Base-by-base conservation (phyloP, 1,140 invertebrate genomes). In the Battus philenor region DNA sequence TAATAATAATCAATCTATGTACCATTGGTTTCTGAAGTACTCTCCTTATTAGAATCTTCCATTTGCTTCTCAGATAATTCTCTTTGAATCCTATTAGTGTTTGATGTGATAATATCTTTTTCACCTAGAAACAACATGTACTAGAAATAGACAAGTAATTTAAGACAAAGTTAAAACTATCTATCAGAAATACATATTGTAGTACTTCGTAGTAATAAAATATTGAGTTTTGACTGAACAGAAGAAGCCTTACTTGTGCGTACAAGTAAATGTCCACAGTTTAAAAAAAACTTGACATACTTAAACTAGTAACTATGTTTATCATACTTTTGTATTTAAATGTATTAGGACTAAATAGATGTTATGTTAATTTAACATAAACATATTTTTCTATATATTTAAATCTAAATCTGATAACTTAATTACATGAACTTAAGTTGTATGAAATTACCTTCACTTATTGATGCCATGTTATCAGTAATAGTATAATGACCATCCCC, bases 401-500 rank as follows among this genome's bases (percentile, higher is more conserved):
- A n/a, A n/a, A n/a, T n/a, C n/a, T n/a, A n/a, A 22, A 22, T 22
- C 20, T 7, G 7, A 3, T 22, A 4, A 4, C 7, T 4, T 22
- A 22, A 22, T 22, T 22, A 7, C 7, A 22, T 7, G 7, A 22
- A 22, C 7, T 4, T 22, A 22, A 22, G 20, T 22, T 22, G 7
- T 22, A 22, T 16, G 17, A 26, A 27, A 13, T 26, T 39, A 39
- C 36, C 36, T 24, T 26, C 22, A 39, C 15, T 39, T n/a, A 24
- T 39, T 15, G 22, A 3, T 26, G 36, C 12, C 20, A 39, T 39
- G 8, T 24, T 39, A 12, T 49, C 50, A 26, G 49, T 61, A 18
- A 62, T 53, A 26, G 55, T 68, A n/a, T 32, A 45, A 31, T 61
- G 56, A 16, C 65, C 61, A 67, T 81, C 79, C 34, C 79, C 77